These are phyloP conservation scores for Ernsta delagoae DNA, from an alignment of 2,888 invertebrate species.

Conservation along the genomic window DNA sequence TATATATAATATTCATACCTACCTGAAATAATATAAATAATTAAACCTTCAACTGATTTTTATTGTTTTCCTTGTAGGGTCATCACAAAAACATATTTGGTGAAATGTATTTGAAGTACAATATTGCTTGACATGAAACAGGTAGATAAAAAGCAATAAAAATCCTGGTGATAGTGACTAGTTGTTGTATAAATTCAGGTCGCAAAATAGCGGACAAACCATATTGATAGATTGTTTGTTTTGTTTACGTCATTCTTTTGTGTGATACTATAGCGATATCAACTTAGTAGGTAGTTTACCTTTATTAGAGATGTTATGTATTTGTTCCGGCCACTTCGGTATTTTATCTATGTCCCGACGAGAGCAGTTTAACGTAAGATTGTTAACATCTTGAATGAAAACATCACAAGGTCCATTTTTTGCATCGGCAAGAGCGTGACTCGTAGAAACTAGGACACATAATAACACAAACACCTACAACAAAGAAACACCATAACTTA, in stretches of 20 bases:
- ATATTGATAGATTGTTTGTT: conserved; percentile 28
- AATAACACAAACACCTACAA: conserved; percentile 79
- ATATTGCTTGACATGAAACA: too few relatives aligned
- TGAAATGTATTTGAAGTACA: too few relatives aligned
- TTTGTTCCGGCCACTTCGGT: conserved; percentile 68
- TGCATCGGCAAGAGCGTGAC: conserved; percentile 54
- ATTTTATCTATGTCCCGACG: conserved; percentile 63
- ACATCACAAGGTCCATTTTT: conserved; percentile 64
- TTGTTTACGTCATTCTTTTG: conserved; percentile 31
- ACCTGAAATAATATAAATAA: too few relatives aligned
- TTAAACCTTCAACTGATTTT: too few relatives aligned
- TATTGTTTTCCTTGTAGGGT: too few relatives aligned
- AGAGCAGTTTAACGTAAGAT: conserved; percentile 74
- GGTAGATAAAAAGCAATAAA: too few relatives aligned
- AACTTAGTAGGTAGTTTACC: conserved; percentile 63
- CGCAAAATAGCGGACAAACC: conserved; percentile 15
- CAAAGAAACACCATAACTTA: conserved; percentile 71
- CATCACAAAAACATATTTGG: too few relatives aligned
- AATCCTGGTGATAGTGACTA: too few relatives aligned
- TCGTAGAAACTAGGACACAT: conserved; percentile 66
- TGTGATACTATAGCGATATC: conserved; percentile 7
- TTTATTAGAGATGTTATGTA: conserved; percentile 61
- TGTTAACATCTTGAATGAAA: conserved; percentile 61
- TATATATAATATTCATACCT: too few relatives aligned
- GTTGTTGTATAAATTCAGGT: conserved; percentile 9